Percentiles rank a stretch among this genome's conserved stretches.
These are phyloP conservation scores for Reinhardtius hippoglossoides DNA, from an alignment of 2,113 vertebrate species.

Conservation along the genomic window DNA sequence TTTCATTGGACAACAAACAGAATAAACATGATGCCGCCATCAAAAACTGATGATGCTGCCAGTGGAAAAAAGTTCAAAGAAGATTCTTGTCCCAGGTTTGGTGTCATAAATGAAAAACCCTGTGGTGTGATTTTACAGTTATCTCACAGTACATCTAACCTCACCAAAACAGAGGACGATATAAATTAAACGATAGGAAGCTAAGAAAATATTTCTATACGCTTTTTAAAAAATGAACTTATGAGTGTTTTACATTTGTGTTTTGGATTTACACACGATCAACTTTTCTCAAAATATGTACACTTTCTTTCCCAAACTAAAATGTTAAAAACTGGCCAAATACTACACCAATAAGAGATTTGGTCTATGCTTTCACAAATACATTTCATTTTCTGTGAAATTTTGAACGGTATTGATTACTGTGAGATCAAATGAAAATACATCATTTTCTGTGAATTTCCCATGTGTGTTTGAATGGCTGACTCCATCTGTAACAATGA, in stretches of 20 bases:
- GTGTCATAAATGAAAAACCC: neutral
- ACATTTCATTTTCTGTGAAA: neutral
- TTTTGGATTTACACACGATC: too few relatives aligned
- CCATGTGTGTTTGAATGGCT: too few relatives aligned
- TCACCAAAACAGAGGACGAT: neutral
- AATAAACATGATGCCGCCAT: slow-evolving; percentile 2
- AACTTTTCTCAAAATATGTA: neutral
- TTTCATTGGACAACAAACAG: slow-evolving; percentile 5
- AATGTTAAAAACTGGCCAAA: neutral
- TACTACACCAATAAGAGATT: neutral
- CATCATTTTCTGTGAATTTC: too few relatives aligned
- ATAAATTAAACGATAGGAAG: neutral
- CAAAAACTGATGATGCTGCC: neutral
- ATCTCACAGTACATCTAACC: neutral
- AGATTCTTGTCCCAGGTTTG: neutral
- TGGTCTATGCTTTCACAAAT: neutral
- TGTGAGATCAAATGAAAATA: too few relatives aligned
- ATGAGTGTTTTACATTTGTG: too few relatives aligned
- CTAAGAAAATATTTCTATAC: neutral
- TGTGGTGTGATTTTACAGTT: neutral
- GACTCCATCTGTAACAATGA: too few relatives aligned
- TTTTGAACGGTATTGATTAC: too few relatives aligned
- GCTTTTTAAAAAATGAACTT: neutral
- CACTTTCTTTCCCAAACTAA: neutral
- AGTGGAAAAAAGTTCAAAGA: neutral